A percentile compares a stretch with the other conserved stretches of the same genome.
These are phyloP conservation scores for Aotus griseimembra DNA, from an alignment of 2,797 vertebrate species.

Conservation along the genomic window DNA sequence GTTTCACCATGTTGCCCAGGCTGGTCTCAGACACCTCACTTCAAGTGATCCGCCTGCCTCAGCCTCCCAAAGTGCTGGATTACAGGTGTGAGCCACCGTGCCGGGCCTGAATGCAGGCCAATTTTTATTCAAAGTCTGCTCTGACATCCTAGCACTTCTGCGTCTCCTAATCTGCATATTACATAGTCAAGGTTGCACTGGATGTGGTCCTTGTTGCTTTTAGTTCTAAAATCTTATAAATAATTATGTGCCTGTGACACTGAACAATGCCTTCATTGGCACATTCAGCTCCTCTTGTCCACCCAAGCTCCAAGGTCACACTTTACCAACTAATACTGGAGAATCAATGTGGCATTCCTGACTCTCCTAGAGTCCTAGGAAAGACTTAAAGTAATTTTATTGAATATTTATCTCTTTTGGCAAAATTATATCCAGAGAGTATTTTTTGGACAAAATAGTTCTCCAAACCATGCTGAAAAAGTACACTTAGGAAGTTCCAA, in stretches of 20 bases:
- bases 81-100: too few relatives aligned
- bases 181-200: neutral
- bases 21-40: neutral
- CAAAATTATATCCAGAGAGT: neutral
- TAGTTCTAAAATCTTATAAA: neutral
- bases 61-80: neutral
- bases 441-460: constrained; percentile 6
- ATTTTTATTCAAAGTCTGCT: neutral
- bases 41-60: neutral
- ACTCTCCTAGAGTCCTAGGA: neutral
- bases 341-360: neutral
- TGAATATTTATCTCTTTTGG: neutral
- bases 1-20: neutral
- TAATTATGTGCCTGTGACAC: neutral
- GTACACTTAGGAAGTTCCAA: neutral
- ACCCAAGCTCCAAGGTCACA: neutral
- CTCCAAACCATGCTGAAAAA: neutral
- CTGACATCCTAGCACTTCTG: neutral
- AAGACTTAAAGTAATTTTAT: constrained; percentile 2
- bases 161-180: neutral
- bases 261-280: neutral
- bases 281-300: neutral
- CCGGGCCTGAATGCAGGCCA: neutral
- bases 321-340: neutral
- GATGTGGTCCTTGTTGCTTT: constrained; percentile 2